Evolutionary conservation across 1,140 invertebrate genomes (phyloP).

Genomic region (Hycleus cichorii): DNA sequence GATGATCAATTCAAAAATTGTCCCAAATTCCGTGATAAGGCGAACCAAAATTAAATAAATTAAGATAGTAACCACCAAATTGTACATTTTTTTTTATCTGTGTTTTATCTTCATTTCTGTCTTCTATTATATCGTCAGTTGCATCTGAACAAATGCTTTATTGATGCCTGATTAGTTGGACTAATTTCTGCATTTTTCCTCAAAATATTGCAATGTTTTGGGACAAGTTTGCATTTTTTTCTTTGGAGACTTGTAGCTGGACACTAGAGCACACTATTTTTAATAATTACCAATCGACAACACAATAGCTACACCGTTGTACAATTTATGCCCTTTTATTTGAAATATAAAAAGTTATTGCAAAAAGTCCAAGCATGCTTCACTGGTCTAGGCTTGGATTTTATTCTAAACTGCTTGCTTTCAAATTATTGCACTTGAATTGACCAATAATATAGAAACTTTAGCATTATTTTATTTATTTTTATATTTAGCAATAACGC

Average conservation of each 20-base stretch:
- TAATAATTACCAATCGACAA: neutral
- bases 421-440: neutral
- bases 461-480: neutral
- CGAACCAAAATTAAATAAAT: no score
- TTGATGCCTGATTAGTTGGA: constrained; percentile 9
- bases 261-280: neutral
- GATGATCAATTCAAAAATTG: no score
- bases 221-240: constrained; percentile 4
- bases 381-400: no score
- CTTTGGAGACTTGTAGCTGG: neutral
- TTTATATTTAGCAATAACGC: constrained; percentile 3
- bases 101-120: constrained; percentile 14
- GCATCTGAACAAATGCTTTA: constrained; percentile 24
- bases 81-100: neutral
- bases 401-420: no score
- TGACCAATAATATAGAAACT: neutral
- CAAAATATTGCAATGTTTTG: neutral
- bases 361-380: no score
- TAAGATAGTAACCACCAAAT: no score
- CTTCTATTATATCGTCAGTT: constrained; percentile 32
- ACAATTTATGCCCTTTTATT: no score
- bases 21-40: no score
- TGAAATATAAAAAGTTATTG: no score
- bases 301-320: no score
- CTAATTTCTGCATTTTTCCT: constrained; percentile 6